Conservation (phyloP, 1,140 invertebrate species). For the Drosophila novamexicana region DNA sequence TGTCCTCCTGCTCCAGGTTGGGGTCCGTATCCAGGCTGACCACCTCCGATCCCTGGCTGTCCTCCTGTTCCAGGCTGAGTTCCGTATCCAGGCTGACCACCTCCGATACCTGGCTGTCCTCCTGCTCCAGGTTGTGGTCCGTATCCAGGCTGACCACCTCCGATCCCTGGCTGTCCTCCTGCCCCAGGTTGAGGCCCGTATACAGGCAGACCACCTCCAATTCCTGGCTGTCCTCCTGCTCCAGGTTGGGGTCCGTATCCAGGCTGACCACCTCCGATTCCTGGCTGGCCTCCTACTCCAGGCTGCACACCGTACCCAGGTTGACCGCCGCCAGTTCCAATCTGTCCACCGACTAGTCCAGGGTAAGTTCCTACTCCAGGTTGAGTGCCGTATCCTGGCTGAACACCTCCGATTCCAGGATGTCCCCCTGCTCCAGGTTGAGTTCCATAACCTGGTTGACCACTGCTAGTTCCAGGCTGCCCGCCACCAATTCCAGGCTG, state of each 20-base stretch:
- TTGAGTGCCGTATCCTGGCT: slow-evolving; percentile 21
- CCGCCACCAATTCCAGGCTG: slow-evolving; percentile 26
- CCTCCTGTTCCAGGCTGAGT: no score
- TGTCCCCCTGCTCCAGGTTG: slow-evolving; percentile 13
- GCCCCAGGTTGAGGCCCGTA: slow-evolving; percentile 4
- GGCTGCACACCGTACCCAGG: slow-evolving; percentile 1
- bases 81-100: no score
- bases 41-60: no score
- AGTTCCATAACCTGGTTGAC: slow-evolving; percentile 21
- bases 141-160: neutral
- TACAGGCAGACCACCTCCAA: neutral
- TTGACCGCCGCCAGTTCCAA: neutral
- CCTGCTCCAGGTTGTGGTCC: slow-evolving; percentile 1
- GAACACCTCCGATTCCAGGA: slow-evolving; percentile 5
- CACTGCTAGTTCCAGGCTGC: slow-evolving; percentile 27
- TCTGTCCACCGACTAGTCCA: slow-evolving; percentile 8
- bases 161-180: slow-evolving; percentile 2
- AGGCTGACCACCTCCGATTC: neutral
- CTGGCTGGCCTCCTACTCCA: slow-evolving; percentile 11
- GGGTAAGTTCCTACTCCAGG: slow-evolving; percentile 18
- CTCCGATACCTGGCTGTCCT: no score
- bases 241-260: neutral
- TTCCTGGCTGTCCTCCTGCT: slow-evolving; percentile 2
- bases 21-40: no score
- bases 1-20: slow-evolving; percentile 3